phyloP scores from a whole-genome alignment of 2,888 invertebrate species.

The Drosophila bunnanda region DNA sequence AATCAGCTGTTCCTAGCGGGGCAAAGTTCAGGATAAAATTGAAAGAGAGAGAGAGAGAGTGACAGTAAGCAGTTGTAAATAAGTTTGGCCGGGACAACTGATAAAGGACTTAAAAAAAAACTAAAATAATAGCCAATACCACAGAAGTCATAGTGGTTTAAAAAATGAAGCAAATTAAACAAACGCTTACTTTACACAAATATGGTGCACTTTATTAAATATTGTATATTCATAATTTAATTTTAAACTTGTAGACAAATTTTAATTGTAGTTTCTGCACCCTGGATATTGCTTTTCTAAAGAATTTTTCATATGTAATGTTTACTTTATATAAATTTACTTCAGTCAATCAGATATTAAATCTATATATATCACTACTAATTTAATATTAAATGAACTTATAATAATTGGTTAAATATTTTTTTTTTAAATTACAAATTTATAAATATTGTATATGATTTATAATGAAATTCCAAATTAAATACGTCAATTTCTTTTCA shows the following conservation, averaged over 20 bases:
- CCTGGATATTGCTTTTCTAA: no score
- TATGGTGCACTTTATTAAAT: no score
- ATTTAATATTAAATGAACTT: neutral
- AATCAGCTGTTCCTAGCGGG: conserved; percentile 63
- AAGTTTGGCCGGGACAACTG: conserved; percentile 1
- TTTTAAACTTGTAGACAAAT: no score
- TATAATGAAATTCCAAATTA: neutral
- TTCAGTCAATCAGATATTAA: no score
- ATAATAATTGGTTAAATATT: neutral
- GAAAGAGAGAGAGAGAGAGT: neutral
- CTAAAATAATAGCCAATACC: neutral
- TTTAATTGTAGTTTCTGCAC: no score
- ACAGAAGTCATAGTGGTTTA: neutral
- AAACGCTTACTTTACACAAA: no score
- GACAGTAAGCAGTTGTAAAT: conserved; percentile 7
- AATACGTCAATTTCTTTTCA: neutral
- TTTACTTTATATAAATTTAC: no score
- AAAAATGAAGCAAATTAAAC: no score
- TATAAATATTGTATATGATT: no score
- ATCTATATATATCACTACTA: no score
- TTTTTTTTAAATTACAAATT: neutral
- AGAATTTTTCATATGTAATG: no score
- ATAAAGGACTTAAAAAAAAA: neutral
- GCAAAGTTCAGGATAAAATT: neutral
- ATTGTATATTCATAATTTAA: no score